These are phyloP conservation scores for Crematogaster levior DNA, from an alignment of 2,888 invertebrate species.

Conservation along the genomic window DNA sequence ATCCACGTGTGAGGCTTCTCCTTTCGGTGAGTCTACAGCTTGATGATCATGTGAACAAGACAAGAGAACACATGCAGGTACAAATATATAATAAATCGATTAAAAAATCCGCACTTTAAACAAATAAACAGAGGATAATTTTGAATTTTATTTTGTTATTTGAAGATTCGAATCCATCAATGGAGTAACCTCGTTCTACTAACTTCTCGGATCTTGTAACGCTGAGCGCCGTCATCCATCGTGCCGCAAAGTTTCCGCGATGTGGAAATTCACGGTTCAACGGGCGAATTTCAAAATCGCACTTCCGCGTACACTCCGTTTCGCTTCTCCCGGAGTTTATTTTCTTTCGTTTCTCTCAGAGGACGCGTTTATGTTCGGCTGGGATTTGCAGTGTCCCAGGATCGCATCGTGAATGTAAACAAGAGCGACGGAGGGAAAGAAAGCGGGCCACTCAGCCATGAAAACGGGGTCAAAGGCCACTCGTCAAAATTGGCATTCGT, in stretches of 20 bases:
- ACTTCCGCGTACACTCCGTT: conserved; percentile 10
- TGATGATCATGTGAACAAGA: not conserved
- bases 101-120: not conserved
- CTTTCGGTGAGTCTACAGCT: not conserved
- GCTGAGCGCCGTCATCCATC: conserved; percentile 14
- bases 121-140: not conserved
- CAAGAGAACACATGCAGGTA: not conserved
- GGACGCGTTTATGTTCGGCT: not conserved
- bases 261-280: conserved; percentile 39
- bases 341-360: not conserved
- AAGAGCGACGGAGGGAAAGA: conserved; percentile 25
- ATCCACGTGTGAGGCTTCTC: not conserved
- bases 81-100: not conserved
- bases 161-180: conserved; percentile 1
- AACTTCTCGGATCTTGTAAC: not conserved
- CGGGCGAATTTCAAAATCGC: conserved; percentile 14
- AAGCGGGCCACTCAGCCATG: not conserved
- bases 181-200: not conserved
- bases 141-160: not conserved
- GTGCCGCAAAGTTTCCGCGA: conserved; percentile 18
- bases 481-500: conserved; percentile 31
- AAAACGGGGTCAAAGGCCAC: conserved; percentile 38
- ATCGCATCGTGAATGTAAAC: conserved; percentile 21
- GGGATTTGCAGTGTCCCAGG: conserved; percentile 15
- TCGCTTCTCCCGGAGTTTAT: conserved; percentile 6